These are phyloP conservation scores for Borostomias antarcticus DNA, from an alignment of 2,797 vertebrate species.

Conservation along the genomic window DNA sequence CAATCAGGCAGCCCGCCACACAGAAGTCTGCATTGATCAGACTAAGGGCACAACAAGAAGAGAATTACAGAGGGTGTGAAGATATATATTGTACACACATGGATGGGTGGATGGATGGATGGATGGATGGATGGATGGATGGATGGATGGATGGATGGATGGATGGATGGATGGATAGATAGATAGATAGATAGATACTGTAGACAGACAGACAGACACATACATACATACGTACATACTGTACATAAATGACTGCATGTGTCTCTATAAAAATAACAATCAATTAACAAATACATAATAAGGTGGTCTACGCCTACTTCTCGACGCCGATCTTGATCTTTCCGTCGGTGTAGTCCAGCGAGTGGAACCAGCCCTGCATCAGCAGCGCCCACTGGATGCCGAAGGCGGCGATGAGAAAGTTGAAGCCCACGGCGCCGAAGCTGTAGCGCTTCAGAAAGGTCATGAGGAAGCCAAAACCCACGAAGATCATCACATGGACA, in stretches of 20 bases:
- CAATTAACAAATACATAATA: neutral
- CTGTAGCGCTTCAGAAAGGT: slow-evolving; percentile 93
- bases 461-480: slow-evolving; percentile 98
- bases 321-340: slow-evolving; percentile 88
- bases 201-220: no score
- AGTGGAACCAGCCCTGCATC: slow-evolving; percentile 96
- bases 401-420: slow-evolving; percentile 93
- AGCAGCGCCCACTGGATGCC: slow-evolving; percentile 95
- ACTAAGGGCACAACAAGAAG: slow-evolving; percentile 61
- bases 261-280: no score
- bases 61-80: neutral
- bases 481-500: slow-evolving; percentile 97
- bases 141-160: no score
- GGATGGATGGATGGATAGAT: no score
- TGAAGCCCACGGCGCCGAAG: slow-evolving; percentile 90
- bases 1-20: slow-evolving; percentile 90
- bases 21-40: slow-evolving; percentile 98
- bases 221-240: no score
- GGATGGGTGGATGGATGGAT: no score
- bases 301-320: slow-evolving; percentile 72
- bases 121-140: no score
- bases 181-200: no score
- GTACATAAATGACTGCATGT: no score
- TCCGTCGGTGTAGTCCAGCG: slow-evolving; percentile 67
- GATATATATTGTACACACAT: neutral